A percentile compares a stretch with the other conserved stretches of the same genome.
These are phyloP conservation scores for Epinotia ramella DNA, from an alignment of 2,888 invertebrate species.

Conservation along the genomic window DNA sequence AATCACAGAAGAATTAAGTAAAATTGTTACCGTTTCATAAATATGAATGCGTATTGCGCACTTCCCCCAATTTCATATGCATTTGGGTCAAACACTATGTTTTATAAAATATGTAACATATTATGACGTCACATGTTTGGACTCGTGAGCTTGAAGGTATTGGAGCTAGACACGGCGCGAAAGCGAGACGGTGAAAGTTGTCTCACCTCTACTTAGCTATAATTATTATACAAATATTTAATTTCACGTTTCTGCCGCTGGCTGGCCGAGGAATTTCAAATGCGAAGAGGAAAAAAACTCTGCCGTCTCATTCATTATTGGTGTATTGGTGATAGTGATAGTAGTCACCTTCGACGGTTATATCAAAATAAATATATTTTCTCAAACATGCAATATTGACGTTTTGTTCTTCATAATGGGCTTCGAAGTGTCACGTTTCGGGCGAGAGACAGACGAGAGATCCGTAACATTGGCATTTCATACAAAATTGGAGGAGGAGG, in stretches of 20 bases:
- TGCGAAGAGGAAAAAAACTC: conserved; percentile 16
- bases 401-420: too few species aligned
- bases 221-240: conserved; percentile 46
- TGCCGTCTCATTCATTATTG: conserved; percentile 12
- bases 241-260: conserved; percentile 36
- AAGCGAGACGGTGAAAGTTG: conserved; percentile 44
- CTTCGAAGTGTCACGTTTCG: too few species aligned
- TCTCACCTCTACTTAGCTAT: conserved; percentile 42
- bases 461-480: too few species aligned
- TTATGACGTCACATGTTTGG: conserved; percentile 34
- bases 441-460: too few species aligned
- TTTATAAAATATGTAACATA: conserved; percentile 27
- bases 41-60: background rate
- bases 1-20: background rate
- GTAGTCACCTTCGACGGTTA: too few species aligned
- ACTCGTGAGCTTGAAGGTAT: conserved; percentile 13
- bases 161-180: conserved; percentile 18
- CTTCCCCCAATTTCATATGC: background rate
- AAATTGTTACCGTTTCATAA: background rate
- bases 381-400: too few species aligned
- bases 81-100: conserved; percentile 14
- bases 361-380: too few species aligned
- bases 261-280: conserved; percentile 21
- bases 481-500: too few species aligned
- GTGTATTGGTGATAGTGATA: conserved; percentile 26